Conservation (phyloP, 2,888 invertebrate genomes). For the Macropis europaea region DNA sequence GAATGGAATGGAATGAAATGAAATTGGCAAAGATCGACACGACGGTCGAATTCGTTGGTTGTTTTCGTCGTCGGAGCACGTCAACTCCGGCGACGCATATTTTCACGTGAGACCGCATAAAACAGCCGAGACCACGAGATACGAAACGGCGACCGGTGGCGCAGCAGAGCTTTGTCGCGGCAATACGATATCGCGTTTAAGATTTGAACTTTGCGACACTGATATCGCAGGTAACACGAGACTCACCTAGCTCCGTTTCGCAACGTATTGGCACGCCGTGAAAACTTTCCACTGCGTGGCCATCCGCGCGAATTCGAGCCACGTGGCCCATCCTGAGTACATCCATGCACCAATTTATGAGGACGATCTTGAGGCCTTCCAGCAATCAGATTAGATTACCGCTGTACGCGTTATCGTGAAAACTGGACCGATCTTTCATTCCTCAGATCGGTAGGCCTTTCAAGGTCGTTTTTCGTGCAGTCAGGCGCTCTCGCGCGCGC, state of each 20-base stretch:
- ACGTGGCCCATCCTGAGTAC: no score
- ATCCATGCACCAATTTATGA: no score
- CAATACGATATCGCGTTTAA: slow-evolving; percentile 51
- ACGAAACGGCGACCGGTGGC: slow-evolving; percentile 6
- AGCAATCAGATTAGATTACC: no score
- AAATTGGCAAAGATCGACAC: no score
- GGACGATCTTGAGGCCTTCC: no score
- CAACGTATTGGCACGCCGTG: slow-evolving; percentile 25
- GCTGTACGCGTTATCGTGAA: no score
- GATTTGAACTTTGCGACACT: slow-evolving; percentile 50
- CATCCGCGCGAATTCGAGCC: slow-evolving; percentile 6
- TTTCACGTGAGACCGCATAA: not conserved
- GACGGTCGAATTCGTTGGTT: no score
- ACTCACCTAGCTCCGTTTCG: slow-evolving; percentile 38
- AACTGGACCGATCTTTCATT: no score
- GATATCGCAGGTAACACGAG: slow-evolving; percentile 54
- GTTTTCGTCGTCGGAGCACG: not conserved
- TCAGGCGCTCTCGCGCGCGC: no score
- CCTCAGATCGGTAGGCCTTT: no score
- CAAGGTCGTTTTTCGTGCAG: no score
- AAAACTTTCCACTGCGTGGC: slow-evolving; percentile 46
- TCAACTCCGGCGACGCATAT: slow-evolving; percentile 4
- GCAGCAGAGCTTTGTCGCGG: slow-evolving; percentile 27
- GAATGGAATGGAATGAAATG: no score
- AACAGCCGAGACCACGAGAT: slow-evolving; percentile 15